Base-by-base conservation (phyloP, 2,888 invertebrate species). In the Endomychus coccineus region DNA sequence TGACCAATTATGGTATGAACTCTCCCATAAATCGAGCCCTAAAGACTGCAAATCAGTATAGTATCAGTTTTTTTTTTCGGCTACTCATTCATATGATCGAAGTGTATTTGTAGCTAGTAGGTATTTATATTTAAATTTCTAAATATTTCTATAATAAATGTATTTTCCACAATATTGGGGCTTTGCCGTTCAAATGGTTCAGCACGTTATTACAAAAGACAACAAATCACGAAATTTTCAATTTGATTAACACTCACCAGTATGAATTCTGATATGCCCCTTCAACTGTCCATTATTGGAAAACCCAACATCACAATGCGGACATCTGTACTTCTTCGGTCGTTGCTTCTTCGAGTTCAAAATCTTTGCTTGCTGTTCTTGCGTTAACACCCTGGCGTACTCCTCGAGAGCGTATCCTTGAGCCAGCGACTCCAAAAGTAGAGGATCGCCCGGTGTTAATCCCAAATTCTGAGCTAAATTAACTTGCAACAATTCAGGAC, bases 241-340 rank as follows among this genome's bases (percentile, higher is more conserved):
- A n/a, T n/a, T n/a, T n/a, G n/a, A n/a, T n/a, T n/a, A 25, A 25
- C 7, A 9, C 64, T 67, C 61, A 67, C 88, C 90, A 21, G 90
- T 90, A 56, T 91, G 91, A 36, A 90, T 91, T 39, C 91, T 70
- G n/a, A 89, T 78, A 58, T 92, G 91, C 10, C 91, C 91, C 61
- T 86, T 88, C 0, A 92, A 68, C 52, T 92, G 91, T 0, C 91
- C 91, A 62, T 90, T 91, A 62, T 92, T 92, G n/a, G 89, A 89
- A 62, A 92, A 92, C 0, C 87, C 88, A 1, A 88, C 87, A 50
- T 86, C 78, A 58, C 92, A 92, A 54, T 88, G 83, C 0, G 86
- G 83, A 55, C 95, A 94, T 49, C 87, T 81, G 65, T 92, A 94
- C 57, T 89, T 89, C 65, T 90, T 89, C 1, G 92, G 91, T 1